phyloP scores from a whole-genome alignment of 2,888 invertebrate genomes.

The Punctoribates punctum region DNA sequence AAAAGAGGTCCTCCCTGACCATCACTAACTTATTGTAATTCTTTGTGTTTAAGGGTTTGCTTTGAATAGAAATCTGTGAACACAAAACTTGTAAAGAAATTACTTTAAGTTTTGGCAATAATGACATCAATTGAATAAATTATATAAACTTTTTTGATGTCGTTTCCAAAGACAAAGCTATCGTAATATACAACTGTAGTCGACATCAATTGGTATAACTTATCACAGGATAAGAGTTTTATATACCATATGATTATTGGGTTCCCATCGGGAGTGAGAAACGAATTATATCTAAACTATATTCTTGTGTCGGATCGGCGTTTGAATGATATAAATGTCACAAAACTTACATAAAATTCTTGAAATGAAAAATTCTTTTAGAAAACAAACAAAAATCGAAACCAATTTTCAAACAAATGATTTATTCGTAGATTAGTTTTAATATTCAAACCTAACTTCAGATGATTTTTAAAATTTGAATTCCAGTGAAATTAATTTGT shows the following conservation, averaged over 20 bases:
- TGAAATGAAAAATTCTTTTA: too few relatives aligned
- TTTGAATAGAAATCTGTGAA: background rate
- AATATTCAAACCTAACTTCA: too few relatives aligned
- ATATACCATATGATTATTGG: background rate
- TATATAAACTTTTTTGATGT: slow-evolving; percentile 1
- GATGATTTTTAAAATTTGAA: too few relatives aligned
- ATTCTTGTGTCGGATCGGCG: background rate
- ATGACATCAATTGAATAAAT: slow-evolving; percentile 23
- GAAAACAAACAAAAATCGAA: too few relatives aligned
- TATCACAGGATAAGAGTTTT: slow-evolving; percentile 32
- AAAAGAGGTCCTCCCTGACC: background rate
- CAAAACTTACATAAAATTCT: too few relatives aligned
- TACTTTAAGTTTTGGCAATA: background rate
- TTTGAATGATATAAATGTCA: too few relatives aligned
- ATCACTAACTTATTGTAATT: background rate
- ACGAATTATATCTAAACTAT: background rate
- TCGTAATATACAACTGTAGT: too few relatives aligned
- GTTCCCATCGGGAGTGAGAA: background rate
- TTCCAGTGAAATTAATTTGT: too few relatives aligned
- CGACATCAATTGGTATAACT: slow-evolving; percentile 29
- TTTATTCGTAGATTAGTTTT: too few relatives aligned
- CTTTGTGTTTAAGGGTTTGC: background rate
- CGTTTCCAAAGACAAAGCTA: too few relatives aligned
- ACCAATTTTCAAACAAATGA: too few relatives aligned
- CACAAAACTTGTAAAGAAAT: background rate